phyloP scores from a whole-genome alignment of 1,140 invertebrate species.

The Drosophila pruinosa region DNA sequence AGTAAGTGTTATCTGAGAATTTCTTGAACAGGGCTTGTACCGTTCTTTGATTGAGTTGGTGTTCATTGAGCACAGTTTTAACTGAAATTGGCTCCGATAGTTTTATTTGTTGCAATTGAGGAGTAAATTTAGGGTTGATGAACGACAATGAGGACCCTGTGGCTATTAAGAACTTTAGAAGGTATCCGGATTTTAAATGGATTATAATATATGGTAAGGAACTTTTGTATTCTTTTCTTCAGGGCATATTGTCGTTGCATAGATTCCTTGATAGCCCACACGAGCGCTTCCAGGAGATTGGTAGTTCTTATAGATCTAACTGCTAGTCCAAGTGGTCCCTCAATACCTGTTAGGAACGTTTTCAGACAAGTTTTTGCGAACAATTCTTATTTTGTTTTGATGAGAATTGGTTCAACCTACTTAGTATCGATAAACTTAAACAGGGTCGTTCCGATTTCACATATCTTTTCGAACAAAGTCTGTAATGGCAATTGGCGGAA shows the following conservation, averaged over 20 bases:
- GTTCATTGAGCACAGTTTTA: too few relatives aligned
- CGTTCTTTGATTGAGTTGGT: too few relatives aligned
- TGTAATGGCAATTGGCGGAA: too few relatives aligned
- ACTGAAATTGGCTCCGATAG: too few relatives aligned
- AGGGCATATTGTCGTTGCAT: neutral
- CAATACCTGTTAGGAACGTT: neutral
- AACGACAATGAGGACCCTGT: too few relatives aligned
- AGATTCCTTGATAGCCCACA: neutral
- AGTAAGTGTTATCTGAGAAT: too few relatives aligned
- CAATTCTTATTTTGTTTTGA: neutral
- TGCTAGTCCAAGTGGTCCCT: neutral
- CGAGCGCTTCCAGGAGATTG: neutral
- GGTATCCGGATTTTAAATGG: slow-evolving; percentile 1
- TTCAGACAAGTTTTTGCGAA: neutral
- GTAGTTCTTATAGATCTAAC: neutral
- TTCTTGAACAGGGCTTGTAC: too few relatives aligned
- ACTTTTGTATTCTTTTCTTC: neutral
- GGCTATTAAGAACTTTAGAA: too few relatives aligned
- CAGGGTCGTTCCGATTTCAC: too few relatives aligned
- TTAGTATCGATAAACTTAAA: neutral
- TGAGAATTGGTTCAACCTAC: neutral
- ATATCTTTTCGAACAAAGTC: too few relatives aligned
- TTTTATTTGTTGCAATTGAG: too few relatives aligned
- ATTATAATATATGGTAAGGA: neutral
- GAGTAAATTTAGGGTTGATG: too few relatives aligned